Conservation (phyloP, 35 echinoderm and acorn worm species). For the Ophiothrix spiculata region DNA sequence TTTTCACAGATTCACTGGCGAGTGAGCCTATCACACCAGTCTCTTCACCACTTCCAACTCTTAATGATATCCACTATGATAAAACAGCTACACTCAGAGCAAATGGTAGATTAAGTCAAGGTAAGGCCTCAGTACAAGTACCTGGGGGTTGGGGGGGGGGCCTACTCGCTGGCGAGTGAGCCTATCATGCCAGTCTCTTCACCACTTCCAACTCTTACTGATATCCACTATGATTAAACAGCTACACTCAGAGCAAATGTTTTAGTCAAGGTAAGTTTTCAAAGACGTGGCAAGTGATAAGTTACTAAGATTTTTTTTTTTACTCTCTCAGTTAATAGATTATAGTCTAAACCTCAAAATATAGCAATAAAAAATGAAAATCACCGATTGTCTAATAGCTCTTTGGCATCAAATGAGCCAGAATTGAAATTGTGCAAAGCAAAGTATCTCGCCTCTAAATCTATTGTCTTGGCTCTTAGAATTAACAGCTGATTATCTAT, state of each 20-base stretch:
- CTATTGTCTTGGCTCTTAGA: no score
- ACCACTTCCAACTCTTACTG: constrained; percentile 37
- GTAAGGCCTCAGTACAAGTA: constrained; percentile 32
- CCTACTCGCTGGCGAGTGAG: constrained; percentile 40
- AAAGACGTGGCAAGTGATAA: no score
- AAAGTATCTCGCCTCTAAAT: no score
- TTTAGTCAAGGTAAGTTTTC: constrained; percentile 52
- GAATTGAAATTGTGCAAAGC: no score
- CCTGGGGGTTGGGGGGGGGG: no score
- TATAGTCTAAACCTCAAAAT: no score
- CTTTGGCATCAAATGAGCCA: no score
- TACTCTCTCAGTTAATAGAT: no score
- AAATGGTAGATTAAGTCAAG: constrained; percentile 63
- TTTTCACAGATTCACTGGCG: constrained; percentile 45
- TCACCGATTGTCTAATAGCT: no score
- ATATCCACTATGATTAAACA: constrained; percentile 54
- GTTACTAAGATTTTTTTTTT: no score
- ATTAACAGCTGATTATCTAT: no score
- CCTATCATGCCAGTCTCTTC: constrained; percentile 11
- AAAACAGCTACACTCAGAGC: constrained; percentile 73
- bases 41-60: constrained; percentile 38
- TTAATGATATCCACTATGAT: constrained; percentile 43
- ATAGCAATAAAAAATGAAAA: no score
- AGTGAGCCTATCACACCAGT: constrained; percentile 18
- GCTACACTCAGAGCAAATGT: constrained; percentile 64